Conservation (phyloP, 1,140 invertebrate species). For the Atta texana region DNA sequence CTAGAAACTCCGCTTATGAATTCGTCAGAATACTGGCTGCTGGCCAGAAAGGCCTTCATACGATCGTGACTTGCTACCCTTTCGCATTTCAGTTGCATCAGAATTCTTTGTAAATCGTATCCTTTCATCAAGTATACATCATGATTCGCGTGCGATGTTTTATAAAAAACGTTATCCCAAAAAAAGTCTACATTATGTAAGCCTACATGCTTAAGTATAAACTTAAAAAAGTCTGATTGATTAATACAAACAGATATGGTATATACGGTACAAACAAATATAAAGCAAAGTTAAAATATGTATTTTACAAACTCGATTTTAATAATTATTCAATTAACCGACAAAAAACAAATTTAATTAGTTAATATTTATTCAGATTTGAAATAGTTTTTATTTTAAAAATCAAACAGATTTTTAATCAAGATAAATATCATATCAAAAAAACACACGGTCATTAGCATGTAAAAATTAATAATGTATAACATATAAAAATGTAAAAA, state of each 20-base stretch:
- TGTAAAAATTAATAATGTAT: not conserved
- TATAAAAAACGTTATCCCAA: not conserved
- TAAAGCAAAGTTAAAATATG: not conserved
- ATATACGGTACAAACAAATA: not conserved
- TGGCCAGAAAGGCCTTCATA: conserved; percentile 59
- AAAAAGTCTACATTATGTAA: not conserved
- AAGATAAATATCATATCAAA: not conserved
- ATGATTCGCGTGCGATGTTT: conserved; percentile 15
- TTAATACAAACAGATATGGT: not conserved
- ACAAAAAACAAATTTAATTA: not conserved
- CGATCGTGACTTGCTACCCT: conserved; percentile 31
- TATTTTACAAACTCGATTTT: not conserved
- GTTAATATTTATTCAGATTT: not conserved
- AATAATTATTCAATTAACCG: conserved; percentile 21
- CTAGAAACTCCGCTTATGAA: conserved; percentile 68
- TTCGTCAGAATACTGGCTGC: conserved; percentile 63
- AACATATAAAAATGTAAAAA: not conserved
- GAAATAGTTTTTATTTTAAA: not conserved
- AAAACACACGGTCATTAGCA: not conserved
- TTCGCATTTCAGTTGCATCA: conserved; percentile 24
- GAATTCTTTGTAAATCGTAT: conserved; percentile 31
- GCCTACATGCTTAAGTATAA: not conserved
- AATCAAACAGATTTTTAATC: conserved; percentile 7
- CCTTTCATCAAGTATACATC: conserved; percentile 15
- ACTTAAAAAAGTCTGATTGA: not conserved